Evolutionary conservation across 2,888 invertebrate genomes (phyloP).

Genomic region (Apodemia zela): DNA sequence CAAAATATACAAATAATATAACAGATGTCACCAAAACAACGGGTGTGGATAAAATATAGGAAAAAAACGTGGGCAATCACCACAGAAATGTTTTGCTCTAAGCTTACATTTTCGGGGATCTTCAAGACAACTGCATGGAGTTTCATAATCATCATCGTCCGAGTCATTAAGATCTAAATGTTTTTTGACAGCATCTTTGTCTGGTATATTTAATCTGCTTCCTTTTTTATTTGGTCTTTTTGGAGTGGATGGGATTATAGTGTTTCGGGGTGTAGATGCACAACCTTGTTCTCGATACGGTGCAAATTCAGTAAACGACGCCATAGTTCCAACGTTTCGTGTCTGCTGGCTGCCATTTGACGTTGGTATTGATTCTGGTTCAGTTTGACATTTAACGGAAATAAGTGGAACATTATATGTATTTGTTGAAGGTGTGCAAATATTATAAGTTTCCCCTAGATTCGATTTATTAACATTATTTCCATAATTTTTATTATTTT

Average conservation of each 20-base stretch:
- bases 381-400: slow-evolving; percentile 12
- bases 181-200: background rate
- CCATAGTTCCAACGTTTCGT: background rate
- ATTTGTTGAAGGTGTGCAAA: background rate
- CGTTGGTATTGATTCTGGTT: background rate
- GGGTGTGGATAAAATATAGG: slow-evolving; percentile 14
- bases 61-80: slow-evolving; percentile 2
- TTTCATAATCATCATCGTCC: background rate
- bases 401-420: background rate
- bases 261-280: background rate
- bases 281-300: background rate
- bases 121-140: slow-evolving; percentile 4
- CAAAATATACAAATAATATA: background rate
- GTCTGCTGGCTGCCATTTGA: background rate
- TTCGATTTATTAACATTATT: background rate
- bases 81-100: slow-evolving; percentile 5
- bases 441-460: background rate
- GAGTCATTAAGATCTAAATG: background rate
- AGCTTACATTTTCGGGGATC: background rate
- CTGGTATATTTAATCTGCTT: background rate
- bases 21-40: slow-evolving; percentile 1
- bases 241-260: background rate
- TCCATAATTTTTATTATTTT: background rate
- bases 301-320: background rate
- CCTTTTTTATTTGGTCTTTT: background rate